These are phyloP conservation scores for Chironomus riparius DNA, from an alignment of 2,888 invertebrate species.

Conservation along the genomic window DNA sequence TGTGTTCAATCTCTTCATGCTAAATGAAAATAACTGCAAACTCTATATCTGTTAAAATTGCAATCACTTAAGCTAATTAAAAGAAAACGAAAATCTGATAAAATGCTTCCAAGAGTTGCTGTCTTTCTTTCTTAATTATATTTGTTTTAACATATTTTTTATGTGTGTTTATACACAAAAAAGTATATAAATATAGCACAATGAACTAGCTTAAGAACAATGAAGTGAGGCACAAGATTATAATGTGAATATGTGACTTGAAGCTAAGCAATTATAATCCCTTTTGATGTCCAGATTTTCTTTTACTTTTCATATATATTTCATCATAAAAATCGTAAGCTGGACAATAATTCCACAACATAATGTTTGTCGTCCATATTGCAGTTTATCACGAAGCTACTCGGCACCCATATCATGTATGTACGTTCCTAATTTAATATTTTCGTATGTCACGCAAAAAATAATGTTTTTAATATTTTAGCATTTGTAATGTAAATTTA, in stretches of 20 bases:
- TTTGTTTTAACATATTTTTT: no score
- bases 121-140: no score
- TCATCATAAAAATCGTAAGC: neutral
- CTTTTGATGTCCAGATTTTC: neutral
- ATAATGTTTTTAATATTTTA: neutral
- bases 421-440: neutral
- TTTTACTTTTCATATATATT: neutral
- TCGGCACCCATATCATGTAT: neutral
- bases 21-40: no score
- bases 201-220: neutral
- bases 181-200: neutral
- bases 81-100: no score
- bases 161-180: neutral
- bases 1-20: no score
- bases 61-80: no score
- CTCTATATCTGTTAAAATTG: no score
- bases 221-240: neutral
- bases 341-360: neutral
- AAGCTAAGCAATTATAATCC: neutral
- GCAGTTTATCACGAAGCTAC: neutral
- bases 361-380: neutral
- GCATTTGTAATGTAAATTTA: constrained; percentile 1
- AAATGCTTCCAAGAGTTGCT: no score
- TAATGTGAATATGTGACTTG: neutral
- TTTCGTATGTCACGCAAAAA: constrained; percentile 2